phyloP scores from a whole-genome alignment of 2,797 vertebrate genomes.

The Sebastolobus alascanus region DNA sequence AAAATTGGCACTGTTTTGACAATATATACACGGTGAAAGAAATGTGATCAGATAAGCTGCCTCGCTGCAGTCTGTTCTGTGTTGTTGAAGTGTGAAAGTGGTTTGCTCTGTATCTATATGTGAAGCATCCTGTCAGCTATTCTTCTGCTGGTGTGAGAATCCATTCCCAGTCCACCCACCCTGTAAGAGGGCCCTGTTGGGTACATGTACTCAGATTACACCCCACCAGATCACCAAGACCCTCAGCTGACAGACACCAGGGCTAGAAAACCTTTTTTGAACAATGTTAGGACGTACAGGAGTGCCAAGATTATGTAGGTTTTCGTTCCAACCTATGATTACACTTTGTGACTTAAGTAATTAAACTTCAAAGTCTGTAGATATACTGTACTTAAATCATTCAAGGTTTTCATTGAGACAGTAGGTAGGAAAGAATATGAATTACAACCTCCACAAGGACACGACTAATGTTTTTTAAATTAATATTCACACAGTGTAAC shows the following conservation, averaged over 20 bases:
- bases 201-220: conserved; percentile 16
- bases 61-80: background rate
- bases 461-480: background rate
- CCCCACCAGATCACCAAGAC: background rate
- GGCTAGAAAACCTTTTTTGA: background rate
- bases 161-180: conserved; percentile 15
- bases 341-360: background rate
- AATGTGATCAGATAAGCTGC: background rate
- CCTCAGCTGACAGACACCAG: background rate
- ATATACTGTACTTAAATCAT: background rate
- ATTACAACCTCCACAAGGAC: background rate
- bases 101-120: conserved; percentile 16
- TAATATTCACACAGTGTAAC: background rate
- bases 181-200: background rate
- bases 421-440: background rate
- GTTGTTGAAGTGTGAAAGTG: background rate
- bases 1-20: background rate
- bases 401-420: background rate
- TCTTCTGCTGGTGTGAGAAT: conserved; percentile 54
- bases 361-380: background rate
- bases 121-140: conserved; percentile 37
- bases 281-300: background rate
- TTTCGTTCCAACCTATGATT: background rate
- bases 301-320: background rate
- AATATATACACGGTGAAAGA: background rate